phyloP scores from a whole-genome alignment of 1,140 invertebrate species.

The Homalodisca vitripennis region DNA sequence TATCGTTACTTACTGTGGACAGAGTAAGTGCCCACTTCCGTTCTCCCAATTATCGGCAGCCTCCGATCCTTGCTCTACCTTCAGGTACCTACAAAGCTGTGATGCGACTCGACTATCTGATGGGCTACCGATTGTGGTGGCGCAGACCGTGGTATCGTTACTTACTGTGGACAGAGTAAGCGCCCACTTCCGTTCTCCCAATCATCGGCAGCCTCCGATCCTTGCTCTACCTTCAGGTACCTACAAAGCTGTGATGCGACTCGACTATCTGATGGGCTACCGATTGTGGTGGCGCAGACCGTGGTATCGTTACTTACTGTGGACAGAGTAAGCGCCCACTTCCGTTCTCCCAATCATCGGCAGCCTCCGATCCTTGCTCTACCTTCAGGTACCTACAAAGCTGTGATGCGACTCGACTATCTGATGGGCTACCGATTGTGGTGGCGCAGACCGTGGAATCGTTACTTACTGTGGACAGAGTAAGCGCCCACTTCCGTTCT shows the following conservation, averaged over 20 bases:
- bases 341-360: not conserved
- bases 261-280: constrained; percentile 5
- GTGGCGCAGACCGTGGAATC: no score
- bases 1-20: constrained; percentile 11
- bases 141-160: constrained; percentile 1
- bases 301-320: constrained; percentile 4
- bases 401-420: no score
- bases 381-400: no score
- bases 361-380: not conserved
- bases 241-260: not conserved
- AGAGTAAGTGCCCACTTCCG: constrained; percentile 1
- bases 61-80: not conserved
- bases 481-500: no score
- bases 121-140: not conserved
- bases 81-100: no score
- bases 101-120: not conserved
- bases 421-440: no score
- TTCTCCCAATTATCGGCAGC: not conserved
- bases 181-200: not conserved
- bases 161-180: constrained; percentile 4
- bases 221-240: not conserved
- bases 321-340: constrained; percentile 1
- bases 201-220: not conserved
- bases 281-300: not conserved
- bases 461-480: no score